Evolutionary conservation across 1,140 invertebrate species (phyloP), one percentile per base, ranked within the genome.

Genomic region (Drosophila parabipectinata): DNA sequence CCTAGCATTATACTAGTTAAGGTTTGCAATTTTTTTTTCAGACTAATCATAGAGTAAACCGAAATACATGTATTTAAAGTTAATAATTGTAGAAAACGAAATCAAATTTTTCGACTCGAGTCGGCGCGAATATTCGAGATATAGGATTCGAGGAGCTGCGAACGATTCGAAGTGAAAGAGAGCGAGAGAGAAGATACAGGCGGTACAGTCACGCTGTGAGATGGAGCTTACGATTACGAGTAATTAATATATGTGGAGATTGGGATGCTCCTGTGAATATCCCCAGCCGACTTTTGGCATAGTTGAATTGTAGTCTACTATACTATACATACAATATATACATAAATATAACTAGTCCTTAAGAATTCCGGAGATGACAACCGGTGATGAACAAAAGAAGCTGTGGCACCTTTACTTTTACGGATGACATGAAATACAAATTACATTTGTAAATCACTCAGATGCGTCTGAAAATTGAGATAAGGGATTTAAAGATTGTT

Each of bases 1-100:
- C 66, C 56, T 85, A 87, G 83, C 55, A 75, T 68, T 81, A 82
- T 78, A 54, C 60, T 78, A 82, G 66, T 64, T 87, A 87, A 85
- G 82, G 60, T 39, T 41, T 32, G 48, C 24, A 45, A 61, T 77
- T 85, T 85, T 82, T 82, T 85, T 85, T 78, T 72, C 60, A 81
- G 54, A 47, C 59, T 69, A 73, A 73, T 56, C 72, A 7, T 68
- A 50, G 59, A 47, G 26, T 14, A 32, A 15, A 48, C 15, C 52
- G 21, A 66, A 71, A 59, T 59, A 72, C 68, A 71, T 72, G 53
- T 71, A 71, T 45, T 72, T 63, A 47, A 47, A 15, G 37, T 50
- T 56, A 48, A 51, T 57, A 57, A 53, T 21, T 66, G 26, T 52
- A 69, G 57, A 57, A 57, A 71, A 68, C 26, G 7, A 24, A 56